These are phyloP conservation scores for Araneus ventricosus DNA, from an alignment of 1,140 invertebrate genomes.

Conservation along the genomic window DNA sequence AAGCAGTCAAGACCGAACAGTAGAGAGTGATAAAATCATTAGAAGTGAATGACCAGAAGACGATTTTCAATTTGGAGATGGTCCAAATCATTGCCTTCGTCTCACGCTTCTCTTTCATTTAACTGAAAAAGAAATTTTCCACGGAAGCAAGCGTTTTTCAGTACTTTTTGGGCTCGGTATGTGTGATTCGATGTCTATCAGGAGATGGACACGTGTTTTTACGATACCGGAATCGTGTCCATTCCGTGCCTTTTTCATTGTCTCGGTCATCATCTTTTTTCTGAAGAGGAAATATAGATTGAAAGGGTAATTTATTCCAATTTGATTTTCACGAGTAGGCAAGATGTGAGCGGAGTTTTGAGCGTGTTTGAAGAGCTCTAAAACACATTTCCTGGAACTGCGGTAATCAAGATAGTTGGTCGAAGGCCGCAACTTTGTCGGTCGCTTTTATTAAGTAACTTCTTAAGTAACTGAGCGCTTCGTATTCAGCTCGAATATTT, in stretches of 20 bases:
- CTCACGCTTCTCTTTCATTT: background rate
- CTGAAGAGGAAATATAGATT: background rate
- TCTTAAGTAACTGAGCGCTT: too few relatives aligned
- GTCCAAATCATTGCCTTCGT: background rate
- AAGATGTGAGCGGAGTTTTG: background rate
- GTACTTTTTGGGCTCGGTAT: background rate
- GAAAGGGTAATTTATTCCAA: background rate
- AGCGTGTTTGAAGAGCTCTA: background rate
- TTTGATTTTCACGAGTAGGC: background rate
- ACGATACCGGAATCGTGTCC: background rate
- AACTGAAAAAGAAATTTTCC: background rate
- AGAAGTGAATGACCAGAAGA: background rate
- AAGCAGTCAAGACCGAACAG: background rate
- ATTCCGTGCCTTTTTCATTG: background rate
- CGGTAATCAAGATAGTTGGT: background rate
- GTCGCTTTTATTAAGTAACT: too few relatives aligned
- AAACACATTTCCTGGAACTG: background rate
- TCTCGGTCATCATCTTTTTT: background rate
- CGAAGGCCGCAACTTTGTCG: background rate
- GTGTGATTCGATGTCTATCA: background rate
- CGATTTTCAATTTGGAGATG: background rate
- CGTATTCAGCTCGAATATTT: too few relatives aligned
- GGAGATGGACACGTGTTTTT: constrained; percentile 1
- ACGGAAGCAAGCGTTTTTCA: background rate
- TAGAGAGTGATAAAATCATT: background rate